A percentile compares a stretch with the other conserved stretches of the same genome.
These are phyloP conservation scores for Setophaga petechia DNA, from an alignment of 2,113 vertebrate species.

Conservation along the genomic window DNA sequence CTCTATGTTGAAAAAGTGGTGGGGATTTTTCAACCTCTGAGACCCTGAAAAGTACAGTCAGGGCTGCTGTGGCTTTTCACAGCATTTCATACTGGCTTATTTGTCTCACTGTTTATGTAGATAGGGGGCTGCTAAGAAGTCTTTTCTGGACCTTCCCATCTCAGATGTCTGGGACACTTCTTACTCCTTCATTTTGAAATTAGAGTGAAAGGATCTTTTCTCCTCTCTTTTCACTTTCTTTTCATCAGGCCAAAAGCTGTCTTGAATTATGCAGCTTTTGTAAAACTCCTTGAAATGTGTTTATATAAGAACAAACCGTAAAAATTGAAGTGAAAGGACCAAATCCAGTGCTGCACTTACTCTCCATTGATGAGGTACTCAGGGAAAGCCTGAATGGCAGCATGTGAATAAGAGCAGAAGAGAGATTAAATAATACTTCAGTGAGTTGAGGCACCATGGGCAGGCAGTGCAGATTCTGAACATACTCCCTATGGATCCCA, in stretches of 20 bases:
- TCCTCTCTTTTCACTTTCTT: slow-evolving; percentile 27
- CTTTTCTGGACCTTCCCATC: slow-evolving; percentile 1
- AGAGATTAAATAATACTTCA: slow-evolving; percentile 10
- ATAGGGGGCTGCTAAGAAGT: background rate
- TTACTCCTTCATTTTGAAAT: background rate
- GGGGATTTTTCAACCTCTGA: background rate
- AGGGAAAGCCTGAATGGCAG: slow-evolving; percentile 34
- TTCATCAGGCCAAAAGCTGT: slow-evolving; percentile 41
- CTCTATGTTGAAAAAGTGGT: background rate
- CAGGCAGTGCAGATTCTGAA: background rate
- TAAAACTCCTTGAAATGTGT: slow-evolving; percentile 38
- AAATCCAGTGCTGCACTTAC: background rate
- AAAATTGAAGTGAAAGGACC: slow-evolving; percentile 57
- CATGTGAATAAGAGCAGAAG: background rate
- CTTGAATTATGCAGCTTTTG: slow-evolving; percentile 49
- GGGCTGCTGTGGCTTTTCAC: background rate
- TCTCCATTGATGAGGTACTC: background rate
- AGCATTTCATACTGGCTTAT: background rate
- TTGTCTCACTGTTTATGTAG: background rate
- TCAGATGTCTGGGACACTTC: background rate
- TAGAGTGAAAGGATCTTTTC: slow-evolving; percentile 31
- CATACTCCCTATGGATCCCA: background rate
- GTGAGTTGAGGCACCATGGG: background rate
- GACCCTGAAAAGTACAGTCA: background rate
- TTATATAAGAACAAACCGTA: slow-evolving; percentile 30